Percentiles rank a stretch among this genome's conserved stretches.
Evolutionary conservation across 53 echinoderm and acorn worm species (phyloP).

Genomic region (Stichopus horrens): DNA sequence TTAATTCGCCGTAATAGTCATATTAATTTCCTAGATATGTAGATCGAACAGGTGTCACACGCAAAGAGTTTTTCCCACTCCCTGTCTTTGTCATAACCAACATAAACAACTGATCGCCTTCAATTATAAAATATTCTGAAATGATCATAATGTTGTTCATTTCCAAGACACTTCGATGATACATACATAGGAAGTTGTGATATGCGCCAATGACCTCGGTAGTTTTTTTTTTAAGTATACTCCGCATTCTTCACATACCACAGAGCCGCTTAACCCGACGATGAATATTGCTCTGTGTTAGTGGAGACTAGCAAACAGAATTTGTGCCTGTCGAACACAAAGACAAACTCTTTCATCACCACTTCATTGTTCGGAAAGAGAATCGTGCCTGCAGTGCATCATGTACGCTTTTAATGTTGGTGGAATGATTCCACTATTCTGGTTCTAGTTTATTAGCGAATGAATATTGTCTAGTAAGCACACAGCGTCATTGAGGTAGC

Average conservation of each 20-base stretch:
- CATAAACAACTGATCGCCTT: background rate
- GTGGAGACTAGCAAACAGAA: background rate
- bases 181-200: background rate
- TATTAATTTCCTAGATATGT: too few relatives aligned
- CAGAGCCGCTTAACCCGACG: conserved; percentile 35
- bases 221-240: background rate
- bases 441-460: conserved; percentile 16
- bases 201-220: conserved; percentile 31
- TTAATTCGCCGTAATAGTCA: too few relatives aligned
- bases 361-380: too few relatives aligned
- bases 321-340: background rate
- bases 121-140: background rate
- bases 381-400: too few relatives aligned
- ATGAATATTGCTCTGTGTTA: background rate
- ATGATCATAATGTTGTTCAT: conserved; percentile 3
- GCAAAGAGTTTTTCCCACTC: background rate
- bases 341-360: too few relatives aligned
- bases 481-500: conserved; percentile 21
- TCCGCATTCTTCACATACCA: conserved; percentile 26
- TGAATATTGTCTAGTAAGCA: conserved; percentile 29
- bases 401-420: background rate
- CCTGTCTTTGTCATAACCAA: background rate
- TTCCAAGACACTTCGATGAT: background rate
- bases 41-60: background rate
- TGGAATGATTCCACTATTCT: background rate